A percentile compares a stretch with the other conserved stretches of the same genome.
These are phyloP conservation scores for Torymus tubicola DNA, from an alignment of 2,888 invertebrate species.

Conservation along the genomic window DNA sequence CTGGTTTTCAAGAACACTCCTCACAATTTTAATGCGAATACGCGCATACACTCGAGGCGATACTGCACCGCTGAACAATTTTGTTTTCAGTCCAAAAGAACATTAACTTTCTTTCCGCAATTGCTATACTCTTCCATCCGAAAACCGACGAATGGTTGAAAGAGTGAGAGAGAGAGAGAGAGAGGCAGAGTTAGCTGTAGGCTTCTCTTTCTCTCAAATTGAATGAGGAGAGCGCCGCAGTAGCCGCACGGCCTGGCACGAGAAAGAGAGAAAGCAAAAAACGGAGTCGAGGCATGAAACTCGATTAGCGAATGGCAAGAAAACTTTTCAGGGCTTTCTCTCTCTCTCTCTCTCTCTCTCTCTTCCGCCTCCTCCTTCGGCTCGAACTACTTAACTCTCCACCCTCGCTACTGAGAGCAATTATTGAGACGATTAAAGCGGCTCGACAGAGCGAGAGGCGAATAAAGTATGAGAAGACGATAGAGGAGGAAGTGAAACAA, in stretches of 20 bases:
- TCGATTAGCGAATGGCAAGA: constrained; percentile 54
- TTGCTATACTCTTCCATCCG: constrained; percentile 12
- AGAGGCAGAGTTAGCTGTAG: background rate
- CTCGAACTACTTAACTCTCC: constrained; percentile 39
- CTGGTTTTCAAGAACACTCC: background rate
- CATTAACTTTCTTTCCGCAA: constrained; percentile 32
- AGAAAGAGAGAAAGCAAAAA: constrained; percentile 13
- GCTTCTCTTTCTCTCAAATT: constrained; percentile 25
- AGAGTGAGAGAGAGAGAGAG: background rate
- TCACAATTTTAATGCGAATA: constrained; percentile 11
- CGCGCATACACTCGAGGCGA: constrained; percentile 2
- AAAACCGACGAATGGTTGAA: constrained; percentile 20
- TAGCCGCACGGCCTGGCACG: constrained; percentile 15
- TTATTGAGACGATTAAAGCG: constrained; percentile 54
- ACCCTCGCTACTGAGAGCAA: constrained; percentile 31
- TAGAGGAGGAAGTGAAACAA: background rate
- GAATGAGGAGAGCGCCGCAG: constrained; percentile 32
- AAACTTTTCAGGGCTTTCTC: constrained; percentile 51
- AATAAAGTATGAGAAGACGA: constrained; percentile 33
- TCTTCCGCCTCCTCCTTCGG: background rate
- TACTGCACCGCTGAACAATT: background rate
- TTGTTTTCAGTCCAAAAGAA: constrained; percentile 13
- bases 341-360: background rate
- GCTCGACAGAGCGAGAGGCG: background rate
- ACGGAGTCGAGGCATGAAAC: constrained; percentile 46